Base-by-base conservation (phyloP, 2,888 invertebrate species). In the Heliothis peltigera region DNA sequence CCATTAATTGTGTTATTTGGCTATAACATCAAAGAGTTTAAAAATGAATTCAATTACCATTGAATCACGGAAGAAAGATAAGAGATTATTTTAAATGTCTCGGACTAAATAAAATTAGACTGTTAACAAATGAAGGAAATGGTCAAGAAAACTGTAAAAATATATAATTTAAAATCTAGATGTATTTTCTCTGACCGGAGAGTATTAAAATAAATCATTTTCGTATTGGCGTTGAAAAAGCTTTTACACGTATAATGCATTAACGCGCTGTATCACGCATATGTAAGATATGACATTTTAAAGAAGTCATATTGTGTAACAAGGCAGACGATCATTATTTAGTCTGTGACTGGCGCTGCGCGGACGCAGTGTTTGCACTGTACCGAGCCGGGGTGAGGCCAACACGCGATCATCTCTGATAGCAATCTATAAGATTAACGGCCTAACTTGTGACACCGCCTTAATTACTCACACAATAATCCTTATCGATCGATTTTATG, bases 381-480 rank as follows among this genome's bases (percentile, higher is more conserved):
- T 70, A 77, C 79, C 64, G 80, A 80, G 80, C 75, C 77, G 77
- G 79, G 77, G 79, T 80, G 80, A 82, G 82, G 69, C 77, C 77
- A 81, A 77, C 93, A 93, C 93, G 93, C 93, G 91, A 92, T 91
- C 92, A 89, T 88, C 85, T 83, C 78, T 79, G 93, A 93, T 94
- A 92, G 88, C 88, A 89, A 93, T 93, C 94, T 88, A 77, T 79
- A 86, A 93, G 92, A 93, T 93, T 89, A 92, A 92, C 92, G 89
- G 87, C 88, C 86, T 80, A 86, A 87, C 83, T 87, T 89, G 89
- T 90, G 89, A 90, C 92, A 91, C 84, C 84, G 85, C 91, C 89
- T 92, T 92, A 92, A 93, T 93, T 93, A 87, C 86, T 90, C 89
- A 90, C 88, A 90, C 86, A 85, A 87, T 86, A 90, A 92, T 87